Evolutionary conservation across 1,140 invertebrate genomes (phyloP).

Genomic region (Phymorhynchus buccinoides): DNA sequence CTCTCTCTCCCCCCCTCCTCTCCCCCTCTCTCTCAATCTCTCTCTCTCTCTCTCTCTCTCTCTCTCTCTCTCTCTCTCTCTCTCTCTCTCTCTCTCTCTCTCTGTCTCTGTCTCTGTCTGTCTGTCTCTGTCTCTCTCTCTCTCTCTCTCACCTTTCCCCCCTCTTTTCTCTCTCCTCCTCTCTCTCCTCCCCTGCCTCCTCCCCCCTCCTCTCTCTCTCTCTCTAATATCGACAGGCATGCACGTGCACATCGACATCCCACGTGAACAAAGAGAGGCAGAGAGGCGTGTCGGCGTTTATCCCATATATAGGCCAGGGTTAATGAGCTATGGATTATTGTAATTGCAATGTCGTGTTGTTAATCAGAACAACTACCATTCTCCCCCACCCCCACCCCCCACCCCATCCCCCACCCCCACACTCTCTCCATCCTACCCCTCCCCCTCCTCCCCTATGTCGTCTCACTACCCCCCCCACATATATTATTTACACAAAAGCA

Average conservation of each 20-base stretch:
- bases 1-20: neutral
- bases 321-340: no score
- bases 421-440: neutral
- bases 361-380: no score
- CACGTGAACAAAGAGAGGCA: no score
- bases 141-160: neutral
- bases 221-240: no score
- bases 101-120: neutral
- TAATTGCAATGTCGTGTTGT: no score
- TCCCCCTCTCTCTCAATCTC: no score
- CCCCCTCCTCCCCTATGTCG: neutral
- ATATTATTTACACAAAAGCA: neutral
- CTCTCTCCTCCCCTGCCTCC: no score
- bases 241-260: neutral
- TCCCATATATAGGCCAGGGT: no score
- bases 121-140: neutral
- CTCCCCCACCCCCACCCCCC: no score
- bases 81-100: neutral
- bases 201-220: slow-evolving; percentile 10
- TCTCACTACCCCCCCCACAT: neutral
- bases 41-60: no score
- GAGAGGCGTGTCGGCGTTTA: no score
- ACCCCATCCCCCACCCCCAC: neutral
- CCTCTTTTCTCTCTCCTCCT: neutral
- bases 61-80: neutral